A percentile compares a stretch with the other conserved stretches of the same genome.
phyloP scores from a whole-genome alignment of 2,797 vertebrate species.

The Thunnus albacares region DNA sequence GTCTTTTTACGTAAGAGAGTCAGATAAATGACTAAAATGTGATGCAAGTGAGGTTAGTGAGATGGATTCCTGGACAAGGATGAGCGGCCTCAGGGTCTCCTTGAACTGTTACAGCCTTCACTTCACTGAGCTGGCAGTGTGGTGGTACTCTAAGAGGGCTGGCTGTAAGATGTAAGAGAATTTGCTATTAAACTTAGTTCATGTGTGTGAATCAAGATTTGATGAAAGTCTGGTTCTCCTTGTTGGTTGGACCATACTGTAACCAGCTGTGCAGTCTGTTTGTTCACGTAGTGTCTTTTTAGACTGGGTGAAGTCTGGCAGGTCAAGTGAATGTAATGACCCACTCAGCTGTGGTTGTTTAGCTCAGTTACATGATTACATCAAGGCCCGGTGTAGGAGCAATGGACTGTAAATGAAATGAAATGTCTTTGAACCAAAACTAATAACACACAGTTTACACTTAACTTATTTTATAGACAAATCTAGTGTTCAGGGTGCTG shows the following conservation, averaged over 20 bases:
- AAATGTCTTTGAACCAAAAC: background rate
- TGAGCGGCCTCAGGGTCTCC: constrained; percentile 12
- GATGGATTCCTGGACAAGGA: constrained; percentile 27
- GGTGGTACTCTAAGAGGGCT: background rate
- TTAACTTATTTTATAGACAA: background rate
- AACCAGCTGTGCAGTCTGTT: background rate
- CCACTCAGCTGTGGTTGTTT: background rate
- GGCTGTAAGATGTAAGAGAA: background rate
- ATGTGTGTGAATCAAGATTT: background rate
- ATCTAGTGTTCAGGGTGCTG: background rate
- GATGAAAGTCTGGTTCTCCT: background rate
- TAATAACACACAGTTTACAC: no score
- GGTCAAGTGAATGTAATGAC: background rate
- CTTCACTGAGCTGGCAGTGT: background rate
- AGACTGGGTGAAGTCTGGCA: background rate
- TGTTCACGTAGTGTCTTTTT: background rate
- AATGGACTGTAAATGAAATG: background rate
- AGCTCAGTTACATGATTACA: background rate
- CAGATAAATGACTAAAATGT: constrained; percentile 29
- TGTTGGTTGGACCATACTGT: background rate
- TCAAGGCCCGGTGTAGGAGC: background rate
- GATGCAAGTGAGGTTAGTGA: constrained; percentile 1
- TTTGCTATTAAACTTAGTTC: background rate
- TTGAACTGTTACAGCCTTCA: constrained; percentile 42
- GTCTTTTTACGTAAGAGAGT: background rate